These are phyloP conservation scores for Ageneiosus marmoratus DNA, from an alignment of 2,113 vertebrate genomes.

Conservation along the genomic window DNA sequence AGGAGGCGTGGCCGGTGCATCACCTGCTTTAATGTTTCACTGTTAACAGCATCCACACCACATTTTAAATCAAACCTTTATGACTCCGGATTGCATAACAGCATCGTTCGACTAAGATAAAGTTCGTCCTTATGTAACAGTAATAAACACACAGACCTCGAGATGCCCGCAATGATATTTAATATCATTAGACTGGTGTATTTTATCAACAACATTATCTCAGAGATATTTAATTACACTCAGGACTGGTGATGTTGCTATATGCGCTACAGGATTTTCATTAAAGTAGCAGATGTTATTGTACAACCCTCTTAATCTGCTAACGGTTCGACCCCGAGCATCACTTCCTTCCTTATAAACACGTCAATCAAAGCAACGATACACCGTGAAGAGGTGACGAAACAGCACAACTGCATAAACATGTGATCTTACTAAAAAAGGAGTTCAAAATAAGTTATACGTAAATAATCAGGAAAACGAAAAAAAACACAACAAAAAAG, in stretches of 20 bases:
- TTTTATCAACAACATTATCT: neutral
- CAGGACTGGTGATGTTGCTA: neutral
- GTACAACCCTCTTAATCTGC: neutral
- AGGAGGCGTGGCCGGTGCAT: neutral
- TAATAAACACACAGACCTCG: neutral
- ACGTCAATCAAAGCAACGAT: neutral
- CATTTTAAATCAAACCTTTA: neutral
- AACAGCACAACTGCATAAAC: neutral
- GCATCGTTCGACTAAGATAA: neutral
- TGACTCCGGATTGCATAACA: neutral
- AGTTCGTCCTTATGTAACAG: neutral
- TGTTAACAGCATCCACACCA: neutral
- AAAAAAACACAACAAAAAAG: neutral
- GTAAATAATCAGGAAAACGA: neutral
- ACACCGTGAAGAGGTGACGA: too few relatives aligned
- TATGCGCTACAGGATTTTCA: neutral
- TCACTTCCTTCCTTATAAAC: neutral
- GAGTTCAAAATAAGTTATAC: neutral
- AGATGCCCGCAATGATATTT: neutral
- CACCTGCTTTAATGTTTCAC: neutral
- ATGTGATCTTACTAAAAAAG: neutral
- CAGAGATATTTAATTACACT: neutral
- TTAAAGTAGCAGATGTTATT: neutral
- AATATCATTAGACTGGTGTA: neutral
- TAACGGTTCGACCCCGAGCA: neutral